phyloP scores from a whole-genome alignment of 2,113 vertebrate genomes.

The Rhineura floridana region DNA sequence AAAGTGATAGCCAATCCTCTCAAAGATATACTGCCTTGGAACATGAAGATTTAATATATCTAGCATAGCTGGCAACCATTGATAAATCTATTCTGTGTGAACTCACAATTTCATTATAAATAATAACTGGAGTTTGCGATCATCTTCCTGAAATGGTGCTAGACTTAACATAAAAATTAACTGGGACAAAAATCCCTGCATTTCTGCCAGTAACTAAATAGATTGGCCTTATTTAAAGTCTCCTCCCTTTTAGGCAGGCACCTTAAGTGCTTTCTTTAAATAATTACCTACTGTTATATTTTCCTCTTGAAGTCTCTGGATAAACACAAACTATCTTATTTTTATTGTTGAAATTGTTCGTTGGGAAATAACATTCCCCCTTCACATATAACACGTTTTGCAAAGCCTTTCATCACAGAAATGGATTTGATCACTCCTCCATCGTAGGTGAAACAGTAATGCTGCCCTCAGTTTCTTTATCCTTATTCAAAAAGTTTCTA shows the following conservation, averaged over 20 bases:
- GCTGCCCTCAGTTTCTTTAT: conserved; percentile 24
- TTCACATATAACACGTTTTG: conserved; percentile 27
- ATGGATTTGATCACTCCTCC: background rate
- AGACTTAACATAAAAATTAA: conserved; percentile 38
- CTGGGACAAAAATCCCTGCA: conserved; percentile 7
- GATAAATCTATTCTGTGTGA: background rate
- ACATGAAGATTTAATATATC: background rate
- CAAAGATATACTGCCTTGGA: background rate
- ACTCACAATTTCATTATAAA: conserved; percentile 31
- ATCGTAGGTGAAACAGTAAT: background rate
- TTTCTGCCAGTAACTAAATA: conserved; percentile 35
- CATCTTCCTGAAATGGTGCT: conserved; percentile 41
- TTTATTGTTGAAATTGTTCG: conserved; percentile 17
- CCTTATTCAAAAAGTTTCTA: background rate
- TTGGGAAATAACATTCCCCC: conserved; percentile 45
- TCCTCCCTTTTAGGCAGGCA: conserved; percentile 29
- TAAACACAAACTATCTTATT: conserved; percentile 45
- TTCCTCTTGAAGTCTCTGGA: conserved; percentile 48
- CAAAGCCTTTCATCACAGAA: conserved; percentile 10
- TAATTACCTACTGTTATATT: conserved; percentile 31
- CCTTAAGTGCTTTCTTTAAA: conserved; percentile 52
- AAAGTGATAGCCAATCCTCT: background rate
- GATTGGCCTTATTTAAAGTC: background rate
- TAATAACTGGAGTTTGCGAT: conserved; percentile 37
- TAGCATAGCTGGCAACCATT: background rate